A percentile compares a stretch with the other conserved stretches of the same genome.
phyloP scores from a whole-genome alignment of 2,113 vertebrate species.

The Quiscalus mexicanus region DNA sequence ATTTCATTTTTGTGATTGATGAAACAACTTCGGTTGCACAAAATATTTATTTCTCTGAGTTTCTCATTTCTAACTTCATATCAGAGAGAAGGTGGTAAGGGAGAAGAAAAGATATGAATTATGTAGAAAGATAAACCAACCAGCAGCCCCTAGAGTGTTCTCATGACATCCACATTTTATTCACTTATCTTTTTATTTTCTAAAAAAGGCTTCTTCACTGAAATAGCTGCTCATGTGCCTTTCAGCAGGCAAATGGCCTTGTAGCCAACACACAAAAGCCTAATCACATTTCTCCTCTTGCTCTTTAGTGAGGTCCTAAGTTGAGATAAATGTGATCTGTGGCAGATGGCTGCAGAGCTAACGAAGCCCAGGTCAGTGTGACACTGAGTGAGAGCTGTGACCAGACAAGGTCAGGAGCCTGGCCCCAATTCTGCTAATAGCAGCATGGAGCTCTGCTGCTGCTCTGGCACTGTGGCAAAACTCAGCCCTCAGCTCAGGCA shows the following conservation, averaged over 20 bases:
- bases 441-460: not conserved
- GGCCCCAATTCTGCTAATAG: not conserved
- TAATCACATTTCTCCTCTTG: constrained; percentile 2
- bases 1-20: not conserved
- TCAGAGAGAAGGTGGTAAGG: accelerated
- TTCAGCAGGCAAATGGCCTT: not conserved
- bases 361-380: constrained; percentile 17
- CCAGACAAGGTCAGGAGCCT: constrained; percentile 27
- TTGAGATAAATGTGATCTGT: not conserved
- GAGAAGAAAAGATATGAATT: not conserved
- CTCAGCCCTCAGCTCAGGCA: not conserved
- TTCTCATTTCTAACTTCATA: not conserved
- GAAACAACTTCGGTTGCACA: not conserved
- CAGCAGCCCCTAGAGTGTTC: not conserved
- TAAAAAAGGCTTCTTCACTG: not conserved
- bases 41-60: not conserved
- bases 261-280: not conserved
- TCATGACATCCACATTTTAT: not conserved
- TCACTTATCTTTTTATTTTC: not conserved
- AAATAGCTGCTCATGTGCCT: not conserved
- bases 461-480: not conserved
- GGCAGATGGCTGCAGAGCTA: constrained; percentile 48
- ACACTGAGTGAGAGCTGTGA: not conserved
- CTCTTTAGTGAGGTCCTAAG: not conserved
- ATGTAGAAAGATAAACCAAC: not conserved